A percentile compares a stretch with the other conserved stretches of the same genome.
Evolutionary conservation across 2,888 invertebrate species (phyloP).

Genomic region (Zhuqinia jingwanae): DNA sequence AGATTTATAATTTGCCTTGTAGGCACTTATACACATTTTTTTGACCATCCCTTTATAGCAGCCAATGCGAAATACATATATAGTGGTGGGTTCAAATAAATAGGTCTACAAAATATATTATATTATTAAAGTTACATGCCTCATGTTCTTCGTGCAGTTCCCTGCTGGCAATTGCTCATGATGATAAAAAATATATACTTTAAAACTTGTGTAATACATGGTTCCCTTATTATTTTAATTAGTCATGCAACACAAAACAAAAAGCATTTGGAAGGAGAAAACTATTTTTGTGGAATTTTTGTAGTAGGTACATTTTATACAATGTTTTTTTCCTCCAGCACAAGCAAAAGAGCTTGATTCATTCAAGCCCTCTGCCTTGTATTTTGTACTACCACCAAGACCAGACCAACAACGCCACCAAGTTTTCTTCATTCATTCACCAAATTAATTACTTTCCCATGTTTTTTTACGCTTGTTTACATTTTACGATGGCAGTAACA

Average conservation of each 20-base stretch:
- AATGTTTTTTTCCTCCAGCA: not conserved
- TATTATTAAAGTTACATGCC: slow-evolving; percentile 27
- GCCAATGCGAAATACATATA: no score
- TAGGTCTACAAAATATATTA: slow-evolving; percentile 7
- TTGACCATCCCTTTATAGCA: not conserved
- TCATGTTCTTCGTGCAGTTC: not conserved
- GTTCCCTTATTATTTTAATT: not conserved
- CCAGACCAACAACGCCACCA: not conserved
- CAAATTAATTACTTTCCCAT: slow-evolving; percentile 15
- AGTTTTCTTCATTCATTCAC: not conserved
- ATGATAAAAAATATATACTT: not conserved
- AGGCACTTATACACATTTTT: slow-evolving; percentile 5
- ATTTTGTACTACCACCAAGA: not conserved
- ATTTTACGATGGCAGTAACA: slow-evolving; percentile 33
- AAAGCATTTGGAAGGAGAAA: not conserved
- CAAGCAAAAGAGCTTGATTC: not conserved
- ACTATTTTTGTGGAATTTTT: not conserved
- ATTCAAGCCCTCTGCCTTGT: no score
- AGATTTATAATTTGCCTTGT: not conserved
- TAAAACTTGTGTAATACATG: slow-evolving; percentile 7
- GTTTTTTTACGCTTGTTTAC: slow-evolving; percentile 56
- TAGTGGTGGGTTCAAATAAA: no score
- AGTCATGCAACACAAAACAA: not conserved
- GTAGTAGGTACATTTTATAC: no score
- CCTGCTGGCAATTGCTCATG: not conserved